Percentiles rank a stretch among this genome's conserved stretches.
These are phyloP conservation scores for Campoletis raptor DNA, from an alignment of 2,888 invertebrate genomes.

Conservation along the genomic window DNA sequence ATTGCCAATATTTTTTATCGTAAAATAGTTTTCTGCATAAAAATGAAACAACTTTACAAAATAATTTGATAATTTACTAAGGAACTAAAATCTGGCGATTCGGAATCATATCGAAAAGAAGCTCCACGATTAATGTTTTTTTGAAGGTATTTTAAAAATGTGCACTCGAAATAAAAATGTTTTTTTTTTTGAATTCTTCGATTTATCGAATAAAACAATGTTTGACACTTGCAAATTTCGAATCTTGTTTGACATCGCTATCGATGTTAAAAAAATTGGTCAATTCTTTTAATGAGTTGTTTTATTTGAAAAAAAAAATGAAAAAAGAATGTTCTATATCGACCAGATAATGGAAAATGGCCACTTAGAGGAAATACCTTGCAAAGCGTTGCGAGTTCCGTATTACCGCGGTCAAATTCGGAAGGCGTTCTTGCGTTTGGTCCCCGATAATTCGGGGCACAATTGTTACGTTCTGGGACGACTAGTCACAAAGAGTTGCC, in stretches of 20 bases:
- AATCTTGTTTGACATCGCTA: neutral
- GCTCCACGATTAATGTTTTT: too few species aligned
- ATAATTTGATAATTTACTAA: too few species aligned
- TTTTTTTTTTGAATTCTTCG: too few species aligned
- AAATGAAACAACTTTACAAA: too few species aligned
- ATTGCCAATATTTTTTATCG: too few species aligned
- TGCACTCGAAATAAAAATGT: too few species aligned
- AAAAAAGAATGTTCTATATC: slow-evolving; percentile 3
- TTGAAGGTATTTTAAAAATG: too few species aligned
- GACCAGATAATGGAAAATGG: slow-evolving; percentile 27
- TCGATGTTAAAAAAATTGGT: neutral
- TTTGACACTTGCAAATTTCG: neutral
- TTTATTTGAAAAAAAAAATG: too few species aligned
- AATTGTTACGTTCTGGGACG: slow-evolving; percentile 75
- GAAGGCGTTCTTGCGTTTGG: slow-evolving; percentile 76
- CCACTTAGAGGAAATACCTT: slow-evolving; percentile 75
- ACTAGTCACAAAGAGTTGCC: slow-evolving; percentile 80
- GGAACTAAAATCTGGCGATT: too few species aligned
- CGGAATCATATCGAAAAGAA: too few species aligned
- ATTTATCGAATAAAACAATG: neutral
- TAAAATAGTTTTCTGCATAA: too few species aligned
- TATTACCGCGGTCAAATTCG: slow-evolving; percentile 80
- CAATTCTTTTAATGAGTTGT: slow-evolving; percentile 14
- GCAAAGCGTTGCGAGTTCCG: slow-evolving; percentile 84
- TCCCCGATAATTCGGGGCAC: slow-evolving; percentile 69